Evolutionary conservation across 2,113 vertebrate genomes (phyloP).

Genomic region (Cebidichthys violaceus): DNA sequence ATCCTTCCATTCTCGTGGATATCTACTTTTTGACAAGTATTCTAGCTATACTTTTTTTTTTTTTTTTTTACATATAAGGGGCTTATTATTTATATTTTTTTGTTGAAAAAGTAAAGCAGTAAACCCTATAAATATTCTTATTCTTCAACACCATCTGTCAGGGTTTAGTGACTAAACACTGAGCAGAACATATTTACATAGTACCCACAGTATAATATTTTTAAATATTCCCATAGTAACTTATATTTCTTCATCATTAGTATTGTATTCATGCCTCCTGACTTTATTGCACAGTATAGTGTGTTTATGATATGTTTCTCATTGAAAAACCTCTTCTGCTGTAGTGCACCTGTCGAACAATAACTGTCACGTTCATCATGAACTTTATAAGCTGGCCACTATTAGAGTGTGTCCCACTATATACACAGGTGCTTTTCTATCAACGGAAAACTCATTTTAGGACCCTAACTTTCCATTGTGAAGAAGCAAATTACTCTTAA

Average conservation of each 20-base stretch:
- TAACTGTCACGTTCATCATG: background rate
- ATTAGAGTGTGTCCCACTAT: background rate
- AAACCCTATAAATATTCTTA: background rate
- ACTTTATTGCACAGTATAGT: background rate
- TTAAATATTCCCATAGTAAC: background rate
- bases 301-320: background rate
- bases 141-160: background rate
- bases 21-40: background rate
- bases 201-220: background rate
- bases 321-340: background rate
- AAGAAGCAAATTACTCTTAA: background rate
- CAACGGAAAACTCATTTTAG: background rate
- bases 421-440: background rate
- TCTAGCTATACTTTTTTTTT: background rate
- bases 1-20: slow-evolving; percentile 2
- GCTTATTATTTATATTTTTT: background rate
- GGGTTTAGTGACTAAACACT: background rate
- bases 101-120: background rate
- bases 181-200: background rate
- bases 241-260: background rate
- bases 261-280: background rate
- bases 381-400: background rate
- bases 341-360: background rate
- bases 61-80: background rate
- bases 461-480: background rate